Conservation (phyloP, 2,797 vertebrate genomes). For the Champsocephalus gunnari region DNA sequence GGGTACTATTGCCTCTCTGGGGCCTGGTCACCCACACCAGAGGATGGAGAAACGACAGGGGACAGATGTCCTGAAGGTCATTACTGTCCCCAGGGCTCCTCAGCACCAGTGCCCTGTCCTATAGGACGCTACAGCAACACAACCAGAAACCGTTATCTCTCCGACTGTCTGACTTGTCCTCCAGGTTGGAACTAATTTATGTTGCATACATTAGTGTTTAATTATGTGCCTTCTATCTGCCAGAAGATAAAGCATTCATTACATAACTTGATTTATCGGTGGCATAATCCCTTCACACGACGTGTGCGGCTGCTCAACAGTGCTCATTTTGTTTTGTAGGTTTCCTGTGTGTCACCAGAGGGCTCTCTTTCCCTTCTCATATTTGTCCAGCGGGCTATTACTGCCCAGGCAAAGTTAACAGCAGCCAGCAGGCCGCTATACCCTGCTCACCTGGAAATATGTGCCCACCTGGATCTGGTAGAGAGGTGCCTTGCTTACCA, state of each 20-base stretch:
- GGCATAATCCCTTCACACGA: background rate
- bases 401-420: constrained; percentile 83
- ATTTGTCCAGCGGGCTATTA: constrained; percentile 87
- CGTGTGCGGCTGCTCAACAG: constrained; percentile 3
- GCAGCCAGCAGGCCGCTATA: constrained; percentile 71
- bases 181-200: constrained; percentile 80
- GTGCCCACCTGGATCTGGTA: constrained; percentile 87
- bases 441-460: constrained; percentile 87
- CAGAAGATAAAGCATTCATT: constrained; percentile 13
- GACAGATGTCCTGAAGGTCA: constrained; percentile 85
- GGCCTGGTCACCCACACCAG: constrained; percentile 78
- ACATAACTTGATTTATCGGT: constrained; percentile 21
- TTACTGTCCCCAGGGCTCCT: constrained; percentile 88
- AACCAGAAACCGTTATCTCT: constrained; percentile 76
- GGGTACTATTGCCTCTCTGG: constrained; percentile 87
- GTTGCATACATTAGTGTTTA: background rate
- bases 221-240: constrained; percentile 13
- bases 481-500: constrained; percentile 81
- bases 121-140: constrained; percentile 86
- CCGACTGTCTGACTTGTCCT: constrained; percentile 86
- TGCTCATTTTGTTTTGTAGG: constrained; percentile 77
- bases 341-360: constrained; percentile 87
- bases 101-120: constrained; percentile 84
- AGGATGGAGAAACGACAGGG: constrained; percentile 80
- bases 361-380: constrained; percentile 83